Evolutionary conservation across 2,797 vertebrate species (phyloP).

Genomic region (Neostethus bicornis): DNA sequence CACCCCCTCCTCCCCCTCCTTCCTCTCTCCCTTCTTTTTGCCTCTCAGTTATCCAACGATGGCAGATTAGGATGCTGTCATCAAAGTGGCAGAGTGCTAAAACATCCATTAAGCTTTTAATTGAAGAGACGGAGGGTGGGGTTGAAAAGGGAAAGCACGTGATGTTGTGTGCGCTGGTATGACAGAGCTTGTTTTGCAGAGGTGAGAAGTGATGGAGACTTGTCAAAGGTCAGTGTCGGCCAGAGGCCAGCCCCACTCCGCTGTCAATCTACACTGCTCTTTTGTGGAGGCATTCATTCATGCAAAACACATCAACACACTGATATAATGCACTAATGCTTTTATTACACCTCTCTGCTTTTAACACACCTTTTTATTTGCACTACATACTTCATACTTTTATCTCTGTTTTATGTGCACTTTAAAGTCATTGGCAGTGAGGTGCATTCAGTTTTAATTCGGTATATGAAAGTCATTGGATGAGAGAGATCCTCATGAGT

Average conservation of each 20-base stretch:
- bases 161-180: slow-evolving; percentile 51
- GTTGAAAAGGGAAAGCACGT: slow-evolving; percentile 27
- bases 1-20: slow-evolving; percentile 18
- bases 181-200: slow-evolving; percentile 69
- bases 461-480: neutral
- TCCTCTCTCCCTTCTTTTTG: slow-evolving; percentile 23
- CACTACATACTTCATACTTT: slow-evolving; percentile 5
- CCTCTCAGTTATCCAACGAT: slow-evolving; percentile 56
- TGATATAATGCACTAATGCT: slow-evolving; percentile 32
- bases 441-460: slow-evolving; percentile 1
- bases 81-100: slow-evolving; percentile 75
- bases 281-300: slow-evolving; percentile 51
- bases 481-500: too few species aligned
- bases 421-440: neutral
- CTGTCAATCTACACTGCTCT: slow-evolving; percentile 65
- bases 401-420: neutral
- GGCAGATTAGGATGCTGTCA: slow-evolving; percentile 72
- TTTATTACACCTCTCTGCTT: slow-evolving; percentile 15
- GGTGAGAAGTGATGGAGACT: slow-evolving; percentile 76
- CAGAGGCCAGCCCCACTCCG: slow-evolving; percentile 66
- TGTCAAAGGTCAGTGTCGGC: slow-evolving; percentile 76
- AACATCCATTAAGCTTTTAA: slow-evolving; percentile 76
- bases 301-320: slow-evolving; percentile 46
- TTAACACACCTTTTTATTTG: slow-evolving; percentile 12
- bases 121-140: slow-evolving; percentile 67